Conservation (phyloP, 2,888 invertebrate genomes). For the Griposia aprilina region DNA sequence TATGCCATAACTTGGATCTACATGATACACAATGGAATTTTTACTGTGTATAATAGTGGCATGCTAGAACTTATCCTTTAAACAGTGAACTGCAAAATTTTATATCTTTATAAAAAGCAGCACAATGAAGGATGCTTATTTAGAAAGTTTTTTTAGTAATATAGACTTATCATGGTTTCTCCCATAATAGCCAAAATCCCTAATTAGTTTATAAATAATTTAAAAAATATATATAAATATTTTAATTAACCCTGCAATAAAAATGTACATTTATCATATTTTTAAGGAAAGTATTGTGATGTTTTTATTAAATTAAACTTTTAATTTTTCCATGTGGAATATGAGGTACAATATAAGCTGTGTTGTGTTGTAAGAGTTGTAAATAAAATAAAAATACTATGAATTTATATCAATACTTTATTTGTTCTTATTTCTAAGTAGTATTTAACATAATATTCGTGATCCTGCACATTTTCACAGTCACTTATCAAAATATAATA, state of each 20-base stretch:
- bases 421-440: constrained; percentile 47
- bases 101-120: background rate
- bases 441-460: constrained; percentile 24
- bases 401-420: constrained; percentile 44
- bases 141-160: background rate
- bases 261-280: constrained; percentile 29
- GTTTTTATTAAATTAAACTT: constrained; percentile 35
- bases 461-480: constrained; percentile 21
- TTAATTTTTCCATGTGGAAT: constrained; percentile 61
- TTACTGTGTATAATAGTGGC: background rate
- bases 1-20: background rate
- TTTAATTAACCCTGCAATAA: constrained; percentile 26
- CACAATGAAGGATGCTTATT: background rate
- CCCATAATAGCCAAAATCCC: constrained; percentile 16
- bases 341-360: constrained; percentile 60
- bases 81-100: background rate
- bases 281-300: constrained; percentile 63
- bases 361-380: constrained; percentile 58
- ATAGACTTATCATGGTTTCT: constrained; percentile 5
- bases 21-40: background rate
- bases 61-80: background rate
- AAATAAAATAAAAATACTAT: constrained; percentile 64
- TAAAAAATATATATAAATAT: background rate
- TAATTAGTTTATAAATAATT: background rate
- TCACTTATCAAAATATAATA: constrained; percentile 12